phyloP scores from a whole-genome alignment of 2,113 vertebrate genomes.

The Osmerus eperlanus region DNA sequence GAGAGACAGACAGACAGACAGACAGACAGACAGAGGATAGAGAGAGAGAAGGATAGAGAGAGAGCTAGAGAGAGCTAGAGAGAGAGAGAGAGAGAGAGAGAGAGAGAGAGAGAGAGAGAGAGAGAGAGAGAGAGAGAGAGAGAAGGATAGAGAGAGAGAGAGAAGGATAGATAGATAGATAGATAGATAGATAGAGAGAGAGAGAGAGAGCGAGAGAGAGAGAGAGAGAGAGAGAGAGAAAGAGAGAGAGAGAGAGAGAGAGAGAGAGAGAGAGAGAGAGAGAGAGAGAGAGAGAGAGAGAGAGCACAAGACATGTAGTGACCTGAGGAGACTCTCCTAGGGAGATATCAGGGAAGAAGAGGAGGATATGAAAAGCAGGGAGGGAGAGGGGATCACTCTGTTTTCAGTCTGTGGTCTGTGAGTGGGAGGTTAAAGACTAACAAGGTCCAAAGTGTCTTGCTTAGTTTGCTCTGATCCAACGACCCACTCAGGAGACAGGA shows the following conservation, averaged over 20 bases:
- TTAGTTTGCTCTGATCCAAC: slow-evolving; percentile 47
- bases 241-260: slow-evolving; percentile 2
- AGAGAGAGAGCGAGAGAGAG: slow-evolving; percentile 10
- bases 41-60: slow-evolving; percentile 7
- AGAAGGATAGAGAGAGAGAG: neutral
- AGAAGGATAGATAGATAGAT: no score
- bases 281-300: slow-evolving; percentile 6
- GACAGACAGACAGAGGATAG: slow-evolving; percentile 8
- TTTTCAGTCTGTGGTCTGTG: neutral
- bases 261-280: neutral
- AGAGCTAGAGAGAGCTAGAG: no score
- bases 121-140: slow-evolving; percentile 4
- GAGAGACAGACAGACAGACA: neutral
- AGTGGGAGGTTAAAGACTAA: slow-evolving; percentile 46
- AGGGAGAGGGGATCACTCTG: neutral
- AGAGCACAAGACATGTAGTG: slow-evolving; percentile 12
- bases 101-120: neutral
- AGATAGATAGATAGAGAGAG: neutral
- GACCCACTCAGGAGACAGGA: slow-evolving; percentile 29
- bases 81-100: slow-evolving; percentile 16
- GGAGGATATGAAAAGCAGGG: slow-evolving; percentile 15
- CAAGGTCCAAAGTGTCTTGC: slow-evolving; percentile 42
- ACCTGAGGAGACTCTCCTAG: slow-evolving; percentile 16
- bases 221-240: slow-evolving; percentile 3
- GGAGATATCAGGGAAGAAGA: slow-evolving; percentile 10